These are phyloP conservation scores for Panthera leo DNA, from an alignment of 2,113 vertebrate genomes.

Conservation along the genomic window DNA sequence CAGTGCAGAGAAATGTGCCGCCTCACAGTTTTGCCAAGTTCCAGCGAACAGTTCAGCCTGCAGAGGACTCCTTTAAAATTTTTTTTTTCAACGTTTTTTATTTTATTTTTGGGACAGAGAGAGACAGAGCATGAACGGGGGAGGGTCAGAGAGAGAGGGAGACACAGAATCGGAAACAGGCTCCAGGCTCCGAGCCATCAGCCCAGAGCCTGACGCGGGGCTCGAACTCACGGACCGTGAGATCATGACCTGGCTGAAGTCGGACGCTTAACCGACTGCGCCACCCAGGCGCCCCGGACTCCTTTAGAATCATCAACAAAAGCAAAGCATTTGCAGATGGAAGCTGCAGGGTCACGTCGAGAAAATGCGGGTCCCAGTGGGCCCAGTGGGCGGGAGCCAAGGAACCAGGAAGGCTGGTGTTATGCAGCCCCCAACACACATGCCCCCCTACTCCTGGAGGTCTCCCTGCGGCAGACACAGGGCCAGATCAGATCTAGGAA, in stretches of 20 bases:
- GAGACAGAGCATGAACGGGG: no score
- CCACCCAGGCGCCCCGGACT: no score
- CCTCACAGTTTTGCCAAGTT: neutral
- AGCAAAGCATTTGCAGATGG: neutral
- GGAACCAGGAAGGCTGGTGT: neutral
- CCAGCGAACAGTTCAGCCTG: neutral
- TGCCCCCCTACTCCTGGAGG: neutral
- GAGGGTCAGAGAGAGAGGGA: no score
- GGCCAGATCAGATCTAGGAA: neutral
- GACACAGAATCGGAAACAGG: no score
- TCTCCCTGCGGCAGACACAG: rapidly evolving
- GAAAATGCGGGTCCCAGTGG: neutral
- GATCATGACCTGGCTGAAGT: no score
- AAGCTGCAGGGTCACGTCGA: neutral
- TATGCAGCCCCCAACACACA: no score
- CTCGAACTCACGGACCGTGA: no score
- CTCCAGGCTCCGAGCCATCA: no score
- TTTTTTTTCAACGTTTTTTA: no score
- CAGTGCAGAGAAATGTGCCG: rapidly evolving
- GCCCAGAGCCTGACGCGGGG: no score
- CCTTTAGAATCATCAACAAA: neutral
- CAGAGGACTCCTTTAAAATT: neutral
- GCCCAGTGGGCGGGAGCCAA: rapidly evolving
- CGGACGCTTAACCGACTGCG: no score
- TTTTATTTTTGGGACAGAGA: no score